Base-by-base conservation (phyloP, 2,113 vertebrate genomes). In the Peromyscus maniculatus region DNA sequence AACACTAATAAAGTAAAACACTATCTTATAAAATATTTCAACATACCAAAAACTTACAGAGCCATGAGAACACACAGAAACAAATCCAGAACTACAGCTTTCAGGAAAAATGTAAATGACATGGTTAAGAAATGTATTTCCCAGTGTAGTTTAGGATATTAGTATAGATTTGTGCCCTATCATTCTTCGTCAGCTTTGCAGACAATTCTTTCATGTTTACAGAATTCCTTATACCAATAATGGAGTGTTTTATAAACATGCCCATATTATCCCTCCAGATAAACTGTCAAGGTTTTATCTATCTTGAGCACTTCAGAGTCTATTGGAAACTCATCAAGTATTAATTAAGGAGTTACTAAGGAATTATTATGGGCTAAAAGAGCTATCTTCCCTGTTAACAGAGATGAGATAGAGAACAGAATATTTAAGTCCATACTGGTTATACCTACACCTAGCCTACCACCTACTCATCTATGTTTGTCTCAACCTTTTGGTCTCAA, bases 161-260 rank as follows among this genome's bases (percentile, higher is more conserved):
- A 4, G 2, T 13, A 0, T 43, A 11, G 7, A 64, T 7, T 13
- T 59, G 5, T 33, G 3, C 10, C 12, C 39, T 16, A n/a, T 59
- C 12, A 5, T 1, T 77, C 10, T 52, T 82, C 49, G 28, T 69
- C 11, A 24, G 9, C 0, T 28, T 28, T 33, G 7, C 1, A 67
- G 0, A 46, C 9, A 15, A n/a, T 67, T 57, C 67, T 88, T 31
- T 13, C 16, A 39, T 7, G 0, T 91, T 75, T 91, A 13, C 3
- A 49, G 12, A 13, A 80, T 55, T 26, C 2, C 2, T 71, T 26
- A 89, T 87, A 49, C n/a, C 2, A 75, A 36, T 10, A 24, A 1
- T 66, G 49, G 71, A 74, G 7, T 36, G 21, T 36, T 55, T 19
- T 13, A 8, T 43, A 15, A 88, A 11, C 11, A 31, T 94, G 72